phyloP scores from a whole-genome alignment of 2,113 vertebrate species.

The Epinephelus fuscoguttatus region DNA sequence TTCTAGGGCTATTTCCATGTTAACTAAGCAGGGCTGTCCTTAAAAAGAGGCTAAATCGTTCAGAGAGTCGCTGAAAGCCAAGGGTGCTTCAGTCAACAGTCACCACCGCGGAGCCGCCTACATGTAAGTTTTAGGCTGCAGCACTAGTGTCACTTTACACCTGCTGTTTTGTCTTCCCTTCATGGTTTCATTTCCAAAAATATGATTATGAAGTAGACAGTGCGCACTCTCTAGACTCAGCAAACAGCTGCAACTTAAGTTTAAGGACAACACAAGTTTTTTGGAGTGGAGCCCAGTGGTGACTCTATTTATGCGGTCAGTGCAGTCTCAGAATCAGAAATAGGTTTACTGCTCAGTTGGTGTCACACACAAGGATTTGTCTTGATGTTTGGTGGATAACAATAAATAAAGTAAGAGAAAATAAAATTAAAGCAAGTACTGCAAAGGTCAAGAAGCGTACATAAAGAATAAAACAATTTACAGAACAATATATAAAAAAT shows the following conservation, averaged over 20 bases:
- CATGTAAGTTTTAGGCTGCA: neutral
- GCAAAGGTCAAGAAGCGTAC: neutral
- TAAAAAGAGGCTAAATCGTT: constrained; percentile 19
- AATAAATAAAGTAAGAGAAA: neutral
- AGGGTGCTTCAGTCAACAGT: constrained; percentile 13
- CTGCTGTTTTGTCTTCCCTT: neutral
- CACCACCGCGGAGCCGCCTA: neutral
- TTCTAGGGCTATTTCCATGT: constrained; percentile 17
- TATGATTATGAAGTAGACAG: neutral
- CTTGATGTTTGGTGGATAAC: neutral
- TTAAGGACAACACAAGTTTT: neutral
- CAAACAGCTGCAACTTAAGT: neutral
- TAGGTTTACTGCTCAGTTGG: neutral
- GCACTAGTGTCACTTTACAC: neutral
- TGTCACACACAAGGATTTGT: neutral
- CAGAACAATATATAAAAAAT: neutral
- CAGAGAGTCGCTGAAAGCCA: neutral
- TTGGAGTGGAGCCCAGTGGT: neutral
- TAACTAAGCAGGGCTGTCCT: constrained; percentile 30
- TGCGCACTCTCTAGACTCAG: neutral
- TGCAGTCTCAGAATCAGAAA: neutral
- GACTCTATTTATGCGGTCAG: neutral
- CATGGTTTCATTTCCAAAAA: neutral
- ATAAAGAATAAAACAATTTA: no score
- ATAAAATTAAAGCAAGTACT: neutral